Conservation (phyloP, 2,797 vertebrate species). For the Sebastes iracundus region DNA sequence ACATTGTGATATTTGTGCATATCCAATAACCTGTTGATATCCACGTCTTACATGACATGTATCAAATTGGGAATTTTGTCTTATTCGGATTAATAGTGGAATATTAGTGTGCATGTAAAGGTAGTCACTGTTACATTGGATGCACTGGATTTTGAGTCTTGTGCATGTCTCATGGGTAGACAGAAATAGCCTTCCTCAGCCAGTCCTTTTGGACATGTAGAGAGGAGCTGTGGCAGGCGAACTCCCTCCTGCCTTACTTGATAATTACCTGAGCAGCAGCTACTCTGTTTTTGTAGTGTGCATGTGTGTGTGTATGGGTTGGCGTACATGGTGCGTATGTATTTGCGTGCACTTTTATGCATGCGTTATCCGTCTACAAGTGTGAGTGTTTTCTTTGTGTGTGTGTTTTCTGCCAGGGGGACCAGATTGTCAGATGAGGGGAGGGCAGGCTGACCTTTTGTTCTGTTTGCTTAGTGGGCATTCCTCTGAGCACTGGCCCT, state of each 20-base stretch:
- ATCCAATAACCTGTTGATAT: too few relatives aligned
- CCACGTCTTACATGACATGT: too few relatives aligned
- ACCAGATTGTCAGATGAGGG: constrained; percentile 48
- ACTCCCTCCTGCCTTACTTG: neutral
- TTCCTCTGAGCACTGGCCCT: constrained; percentile 70
- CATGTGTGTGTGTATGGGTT: neutral
- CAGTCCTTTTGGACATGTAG: neutral
- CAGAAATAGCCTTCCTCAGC: constrained; percentile 2
- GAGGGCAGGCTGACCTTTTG: constrained; percentile 68
- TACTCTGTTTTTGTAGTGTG: neutral
- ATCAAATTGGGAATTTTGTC: too few relatives aligned
- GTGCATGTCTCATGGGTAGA: neutral
- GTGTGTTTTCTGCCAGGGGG: constrained; percentile 14
- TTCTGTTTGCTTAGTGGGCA: constrained; percentile 79
- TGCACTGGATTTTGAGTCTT: neutral
- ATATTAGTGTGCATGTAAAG: too few relatives aligned
- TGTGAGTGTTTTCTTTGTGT: constrained; percentile 31
- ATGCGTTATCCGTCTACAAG: neutral
- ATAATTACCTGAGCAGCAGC: constrained; percentile 37
- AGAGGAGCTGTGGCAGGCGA: neutral
- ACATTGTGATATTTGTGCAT: too few relatives aligned
- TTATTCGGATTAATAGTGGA: too few relatives aligned
- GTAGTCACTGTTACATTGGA: neutral
- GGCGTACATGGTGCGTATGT: neutral
- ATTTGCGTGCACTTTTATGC: neutral